Evolutionary conservation across 2,888 invertebrate species (phyloP), one percentile per base, ranked within the genome.

Genomic region (Pachydiplax longipennis): DNA sequence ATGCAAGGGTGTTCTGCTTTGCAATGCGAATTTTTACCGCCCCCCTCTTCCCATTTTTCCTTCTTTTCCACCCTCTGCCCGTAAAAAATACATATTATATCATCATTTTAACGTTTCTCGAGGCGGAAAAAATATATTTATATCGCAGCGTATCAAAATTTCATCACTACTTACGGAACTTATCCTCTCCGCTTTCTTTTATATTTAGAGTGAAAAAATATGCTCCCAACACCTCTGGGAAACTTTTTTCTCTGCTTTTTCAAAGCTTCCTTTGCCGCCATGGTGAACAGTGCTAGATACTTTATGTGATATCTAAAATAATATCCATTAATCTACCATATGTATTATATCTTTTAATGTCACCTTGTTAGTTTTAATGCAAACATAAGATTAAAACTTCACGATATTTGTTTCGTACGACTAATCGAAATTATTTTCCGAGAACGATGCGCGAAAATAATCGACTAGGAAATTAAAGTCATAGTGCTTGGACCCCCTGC

Each of bases 61-160:
- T 44, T 82, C 35, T 58, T 35, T 58, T 58, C 83, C 83, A 2
- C 22, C 44, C 15, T 40, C 40, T 12, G 25, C 35, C 61, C 22
- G 58, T 12, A 31, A 53, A 61, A 37, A 37, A 58, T 37, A 87
- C 58, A 87, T 87, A 87, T 61, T 87, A 58, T 87, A 87, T 87
- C 87, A 87, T 87, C 87, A 61, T 61, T 87, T 87, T 87, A 87
- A 31, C 61, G 87, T 87, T 87, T 65, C 87, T 87, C 87, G 58
- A 37, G 58, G 15, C 83, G 35, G 37, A 37, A 61, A 87, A 87
- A 87, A 87, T 61, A 37, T 87, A 65, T 61, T 61, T 65, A 87
- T 58, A 58, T 73, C 31, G 31, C 87, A 61, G 35, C 61, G 87
- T 87, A 87, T 87, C 37, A 87, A 87, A 87, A 61, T 87, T 87